These are phyloP conservation scores for Carollia perspicillata DNA, from an alignment of 2,113 vertebrate species.

Conservation along the genomic window DNA sequence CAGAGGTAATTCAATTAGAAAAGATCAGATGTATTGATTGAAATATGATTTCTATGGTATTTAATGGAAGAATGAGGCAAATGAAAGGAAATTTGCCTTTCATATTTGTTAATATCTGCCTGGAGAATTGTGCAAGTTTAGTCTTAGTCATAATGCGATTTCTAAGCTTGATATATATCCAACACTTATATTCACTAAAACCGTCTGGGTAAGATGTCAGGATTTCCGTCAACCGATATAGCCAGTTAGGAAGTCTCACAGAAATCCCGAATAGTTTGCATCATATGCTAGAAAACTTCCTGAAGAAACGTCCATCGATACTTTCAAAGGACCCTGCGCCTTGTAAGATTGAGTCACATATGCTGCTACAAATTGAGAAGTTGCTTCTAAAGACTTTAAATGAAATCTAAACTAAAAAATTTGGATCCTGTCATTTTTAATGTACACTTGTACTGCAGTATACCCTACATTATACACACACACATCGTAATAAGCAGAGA, in stretches of 20 bases:
- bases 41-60: conserved; percentile 57
- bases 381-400: neutral
- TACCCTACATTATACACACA: no score
- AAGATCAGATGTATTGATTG: conserved; percentile 65
- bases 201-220: neutral
- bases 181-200: conserved; percentile 54
- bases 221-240: conserved; percentile 38
- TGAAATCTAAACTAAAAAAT: neutral
- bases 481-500: neutral
- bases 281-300: neutral
- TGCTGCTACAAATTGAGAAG: neutral
- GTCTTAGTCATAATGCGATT: conserved; percentile 27
- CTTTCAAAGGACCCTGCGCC: neutral
- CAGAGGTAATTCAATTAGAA: conserved; percentile 64
- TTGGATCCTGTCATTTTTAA: neutral
- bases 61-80: conserved; percentile 58
- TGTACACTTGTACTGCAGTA: neutral
- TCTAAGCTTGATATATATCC: neutral
- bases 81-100: conserved; percentile 59
- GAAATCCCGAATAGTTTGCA: neutral
- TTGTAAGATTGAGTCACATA: neutral
- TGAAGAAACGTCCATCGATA: neutral
- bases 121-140: neutral
- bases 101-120: conserved; percentile 48
- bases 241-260: neutral